These are phyloP conservation scores for Equus quagga DNA, from an alignment of 2,113 vertebrate genomes.

Conservation along the genomic window DNA sequence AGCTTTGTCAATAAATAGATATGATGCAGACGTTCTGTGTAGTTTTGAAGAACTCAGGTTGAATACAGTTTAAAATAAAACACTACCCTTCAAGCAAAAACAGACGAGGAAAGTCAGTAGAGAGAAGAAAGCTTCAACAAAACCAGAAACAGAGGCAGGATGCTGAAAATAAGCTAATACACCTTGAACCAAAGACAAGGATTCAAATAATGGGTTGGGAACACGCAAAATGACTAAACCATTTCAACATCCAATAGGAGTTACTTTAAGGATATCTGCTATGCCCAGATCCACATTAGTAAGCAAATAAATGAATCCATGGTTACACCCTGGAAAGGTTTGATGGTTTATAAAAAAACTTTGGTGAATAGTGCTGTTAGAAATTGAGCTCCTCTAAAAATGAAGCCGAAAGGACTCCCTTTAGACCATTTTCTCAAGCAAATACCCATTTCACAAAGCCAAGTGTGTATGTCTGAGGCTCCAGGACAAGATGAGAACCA, in stretches of 20 bases:
- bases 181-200: not conserved
- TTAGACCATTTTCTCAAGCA: not conserved
- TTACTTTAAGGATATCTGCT: not conserved
- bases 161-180: not conserved
- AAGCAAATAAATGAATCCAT: not conserved
- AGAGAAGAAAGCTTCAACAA: not conserved
- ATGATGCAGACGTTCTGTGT: not conserved
- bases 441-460: not conserved
- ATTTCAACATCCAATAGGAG: not conserved
- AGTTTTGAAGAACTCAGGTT: not conserved
- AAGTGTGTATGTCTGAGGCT: fast-evolving
- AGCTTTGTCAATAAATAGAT: not conserved
- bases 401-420: not conserved
- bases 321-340: not conserved
- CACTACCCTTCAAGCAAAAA: not conserved
- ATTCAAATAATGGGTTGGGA: not conserved
- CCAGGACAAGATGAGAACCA: fast-evolving
- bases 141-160: not conserved
- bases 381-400: not conserved
- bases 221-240: fast-evolving
- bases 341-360: not conserved
- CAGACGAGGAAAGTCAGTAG: not conserved
- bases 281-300: fast-evolving
- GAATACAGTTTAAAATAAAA: constrained; percentile 36
- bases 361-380: not conserved